Evolutionary conservation across 35 echinoderm and acorn worm species (phyloP), one percentile per base, ranked within the genome.

Genomic region (Holothuria glaberrima): DNA sequence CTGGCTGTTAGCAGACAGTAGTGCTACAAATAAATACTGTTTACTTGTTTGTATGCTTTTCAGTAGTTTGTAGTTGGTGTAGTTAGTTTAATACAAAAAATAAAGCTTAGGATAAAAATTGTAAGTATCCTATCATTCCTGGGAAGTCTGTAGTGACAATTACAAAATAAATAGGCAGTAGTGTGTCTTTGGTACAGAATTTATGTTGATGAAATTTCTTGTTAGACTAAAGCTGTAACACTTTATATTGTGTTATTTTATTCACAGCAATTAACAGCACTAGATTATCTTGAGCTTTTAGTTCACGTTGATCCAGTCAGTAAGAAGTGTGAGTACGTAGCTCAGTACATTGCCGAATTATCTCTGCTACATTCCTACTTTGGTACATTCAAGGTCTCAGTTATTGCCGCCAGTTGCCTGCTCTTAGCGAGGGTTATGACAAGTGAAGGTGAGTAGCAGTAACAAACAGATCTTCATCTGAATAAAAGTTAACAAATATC

Each of bases 251-350:
- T 86, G 27, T 64, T 54, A 2, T 59, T 29, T 48, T n/a, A n/a
- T 60, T 35, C 58, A 70, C 82, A 98, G 95, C 85, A 91, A 31
- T 81, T 90, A 35, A 94, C 93, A 86, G 44, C 91, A 29, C 77
- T 94, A 56, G 95, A 98, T 60, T 98, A 92, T 81, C 90, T 98
- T 21, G 82, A 83, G 50, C 80, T 98, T 4, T 90, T 94, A 46
- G 86, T 90, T 76, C 30, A 88, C 36, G 46, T 94, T 29, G 87
- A 81, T 17, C 31, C 72, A 27, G 86, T 86, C 0, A 90, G 91
- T 22, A 91, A 69, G n/a, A 63, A 90, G 32, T 71, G 80, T n/a
- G 68, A 98, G 20, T 92, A 76, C 68, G 75, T 98, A 48, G 92
- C 95, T 0, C 27, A 88, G 71, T 98, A 90, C 88, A 94, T 98